Evolutionary conservation across 2,797 vertebrate genomes (phyloP).

Genomic region (Cirrhinus mrigala): DNA sequence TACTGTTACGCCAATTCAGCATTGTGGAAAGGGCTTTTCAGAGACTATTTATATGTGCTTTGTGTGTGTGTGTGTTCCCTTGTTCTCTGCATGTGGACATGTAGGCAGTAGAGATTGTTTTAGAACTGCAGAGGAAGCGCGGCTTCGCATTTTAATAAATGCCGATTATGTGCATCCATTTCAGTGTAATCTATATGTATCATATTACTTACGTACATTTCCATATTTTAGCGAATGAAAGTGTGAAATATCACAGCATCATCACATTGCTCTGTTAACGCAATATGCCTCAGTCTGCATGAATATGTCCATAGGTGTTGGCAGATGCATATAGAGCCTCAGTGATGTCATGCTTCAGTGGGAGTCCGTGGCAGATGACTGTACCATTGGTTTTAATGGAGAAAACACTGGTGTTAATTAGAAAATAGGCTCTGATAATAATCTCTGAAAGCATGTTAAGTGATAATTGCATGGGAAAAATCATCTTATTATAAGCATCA

Average conservation of each 20-base stretch:
- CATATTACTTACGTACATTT: slow-evolving; percentile 2
- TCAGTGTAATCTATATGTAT: slow-evolving; percentile 19
- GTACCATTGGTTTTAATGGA: background rate
- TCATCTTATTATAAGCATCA: background rate
- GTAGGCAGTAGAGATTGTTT: background rate
- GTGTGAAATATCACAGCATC: slow-evolving; percentile 24
- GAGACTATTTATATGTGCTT: slow-evolving; percentile 31
- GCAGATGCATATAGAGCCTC: background rate
- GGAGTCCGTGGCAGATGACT: background rate
- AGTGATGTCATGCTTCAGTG: background rate
- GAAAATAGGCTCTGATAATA: background rate
- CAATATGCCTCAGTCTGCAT: background rate
- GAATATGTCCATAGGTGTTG: background rate
- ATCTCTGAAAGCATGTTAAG: background rate
- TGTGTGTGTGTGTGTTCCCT: slow-evolving; percentile 4
- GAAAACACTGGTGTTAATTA: background rate
- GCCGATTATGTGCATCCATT: background rate
- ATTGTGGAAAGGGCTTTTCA: slow-evolving; percentile 29
- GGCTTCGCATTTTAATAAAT: background rate
- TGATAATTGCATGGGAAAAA: background rate
- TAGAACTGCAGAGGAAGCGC: background rate
- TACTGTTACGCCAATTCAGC: slow-evolving; percentile 43
- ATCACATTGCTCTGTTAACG: background rate
- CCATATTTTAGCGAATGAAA: slow-evolving; percentile 11
- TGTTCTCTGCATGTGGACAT: background rate